These are phyloP conservation scores for Channallabes apus DNA, from an alignment of 2,797 vertebrate genomes.

Conservation along the genomic window DNA sequence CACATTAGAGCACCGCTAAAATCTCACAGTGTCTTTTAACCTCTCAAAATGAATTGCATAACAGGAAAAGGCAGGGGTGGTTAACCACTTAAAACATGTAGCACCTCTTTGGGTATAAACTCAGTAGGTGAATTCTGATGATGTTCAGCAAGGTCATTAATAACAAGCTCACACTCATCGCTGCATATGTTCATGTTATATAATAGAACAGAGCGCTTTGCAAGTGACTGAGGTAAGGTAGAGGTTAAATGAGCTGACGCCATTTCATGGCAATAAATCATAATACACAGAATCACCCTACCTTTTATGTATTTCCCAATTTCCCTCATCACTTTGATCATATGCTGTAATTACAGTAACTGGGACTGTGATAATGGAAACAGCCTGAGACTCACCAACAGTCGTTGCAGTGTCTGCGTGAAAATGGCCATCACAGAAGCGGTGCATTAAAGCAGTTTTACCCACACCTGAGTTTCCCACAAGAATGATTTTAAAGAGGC, in stretches of 20 bases:
- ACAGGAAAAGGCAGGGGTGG: conserved; percentile 17
- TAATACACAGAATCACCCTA: neutral
- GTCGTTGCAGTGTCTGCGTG: conserved; percentile 81
- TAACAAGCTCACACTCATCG: neutral
- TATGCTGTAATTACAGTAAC: too few relatives aligned
- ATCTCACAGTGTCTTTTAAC: neutral
- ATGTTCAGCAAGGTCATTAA: neutral
- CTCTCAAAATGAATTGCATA: neutral
- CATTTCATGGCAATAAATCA: neutral
- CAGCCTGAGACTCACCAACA: conserved; percentile 79
- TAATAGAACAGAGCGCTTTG: neutral
- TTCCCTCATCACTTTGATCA: neutral
- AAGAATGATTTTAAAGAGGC: conserved; percentile 89
- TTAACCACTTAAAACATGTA: conserved; percentile 19
- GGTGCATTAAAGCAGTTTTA: conserved; percentile 88
- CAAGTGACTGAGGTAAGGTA: neutral
- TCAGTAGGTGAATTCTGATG: neutral
- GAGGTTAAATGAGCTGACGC: neutral
- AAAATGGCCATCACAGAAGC: conserved; percentile 86
- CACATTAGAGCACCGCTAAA: neutral
- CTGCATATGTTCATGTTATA: neutral
- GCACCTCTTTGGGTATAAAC: neutral
- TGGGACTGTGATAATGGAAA: neutral
- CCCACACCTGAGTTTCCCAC: conserved; percentile 93
- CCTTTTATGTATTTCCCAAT: neutral